Evolutionary conservation across 2,113 vertebrate species (phyloP).

Genomic region (Clupea harengus): DNA sequence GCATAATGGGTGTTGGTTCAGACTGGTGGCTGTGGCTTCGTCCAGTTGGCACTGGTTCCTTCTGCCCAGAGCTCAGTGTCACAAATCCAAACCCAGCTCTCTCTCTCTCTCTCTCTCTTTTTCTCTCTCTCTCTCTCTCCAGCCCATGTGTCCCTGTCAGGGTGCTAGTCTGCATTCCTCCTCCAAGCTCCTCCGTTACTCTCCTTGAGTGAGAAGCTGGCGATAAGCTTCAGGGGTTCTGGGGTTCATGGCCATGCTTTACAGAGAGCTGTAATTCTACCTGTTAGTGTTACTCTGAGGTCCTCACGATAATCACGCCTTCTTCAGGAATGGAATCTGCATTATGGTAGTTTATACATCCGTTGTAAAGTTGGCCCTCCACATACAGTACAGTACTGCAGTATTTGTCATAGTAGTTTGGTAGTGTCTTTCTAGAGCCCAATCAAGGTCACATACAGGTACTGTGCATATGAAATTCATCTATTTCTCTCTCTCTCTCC

Average conservation of each 20-base stretch:
- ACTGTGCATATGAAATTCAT: too few relatives aligned
- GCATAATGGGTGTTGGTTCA: neutral
- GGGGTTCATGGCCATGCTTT: neutral
- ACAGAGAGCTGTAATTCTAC: neutral
- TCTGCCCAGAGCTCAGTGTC: slow-evolving; percentile 33
- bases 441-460: neutral
- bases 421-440: neutral
- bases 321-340: too few relatives aligned
- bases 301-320: too few relatives aligned
- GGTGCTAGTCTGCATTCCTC: neutral
- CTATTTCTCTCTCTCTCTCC: too few relatives aligned
- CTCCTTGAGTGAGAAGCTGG: neutral
- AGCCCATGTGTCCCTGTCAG: neutral
- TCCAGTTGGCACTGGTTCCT: slow-evolving; percentile 39
- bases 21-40: slow-evolving; percentile 2
- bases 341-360: too few relatives aligned
- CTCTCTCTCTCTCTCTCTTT: neutral
- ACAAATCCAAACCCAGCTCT: neutral
- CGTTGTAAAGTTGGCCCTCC: too few relatives aligned
- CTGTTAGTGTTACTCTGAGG: too few relatives aligned
- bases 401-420: neutral
- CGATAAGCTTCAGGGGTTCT: too few relatives aligned
- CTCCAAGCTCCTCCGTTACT: neutral
- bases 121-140: neutral
- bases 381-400: neutral